phyloP scores from a whole-genome alignment of 2,888 invertebrate genomes.

The Podabrus alpinus region DNA sequence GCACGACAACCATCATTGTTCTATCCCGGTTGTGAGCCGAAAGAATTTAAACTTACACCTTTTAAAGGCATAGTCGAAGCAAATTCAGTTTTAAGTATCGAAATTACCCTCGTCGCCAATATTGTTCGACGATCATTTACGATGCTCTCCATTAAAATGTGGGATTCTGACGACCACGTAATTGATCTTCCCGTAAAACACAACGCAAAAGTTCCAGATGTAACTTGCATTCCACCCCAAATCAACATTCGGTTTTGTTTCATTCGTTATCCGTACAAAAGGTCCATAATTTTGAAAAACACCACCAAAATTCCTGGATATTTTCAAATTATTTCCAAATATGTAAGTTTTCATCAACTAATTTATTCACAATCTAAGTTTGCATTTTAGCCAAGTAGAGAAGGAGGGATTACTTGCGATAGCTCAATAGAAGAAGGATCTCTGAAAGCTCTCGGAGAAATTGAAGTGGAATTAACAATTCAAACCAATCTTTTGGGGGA shows the following conservation, averaged over 20 bases:
- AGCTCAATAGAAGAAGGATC: constrained; percentile 48
- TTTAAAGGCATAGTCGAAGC: constrained; percentile 56
- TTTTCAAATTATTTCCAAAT: constrained; percentile 29
- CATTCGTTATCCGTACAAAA: constrained; percentile 60
- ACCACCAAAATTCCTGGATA: constrained; percentile 58
- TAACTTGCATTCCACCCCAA: constrained; percentile 58
- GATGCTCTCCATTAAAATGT: constrained; percentile 60
- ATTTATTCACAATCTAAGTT: neutral
- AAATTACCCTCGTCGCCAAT: constrained; percentile 64
- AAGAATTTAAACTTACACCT: constrained; percentile 61
- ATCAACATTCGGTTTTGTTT: constrained; percentile 64
- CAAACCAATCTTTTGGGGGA: constrained; percentile 56
- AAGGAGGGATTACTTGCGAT: constrained; percentile 25
- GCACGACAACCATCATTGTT: constrained; percentile 54
- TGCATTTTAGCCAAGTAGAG: constrained; percentile 20
- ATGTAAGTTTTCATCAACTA: neutral
- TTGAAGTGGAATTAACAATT: constrained; percentile 56
- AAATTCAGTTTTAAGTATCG: constrained; percentile 45
- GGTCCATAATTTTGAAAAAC: constrained; percentile 58
- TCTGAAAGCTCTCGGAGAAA: constrained; percentile 56
- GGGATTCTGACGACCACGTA: constrained; percentile 62
- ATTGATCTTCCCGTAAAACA: constrained; percentile 60
- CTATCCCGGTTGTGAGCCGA: constrained; percentile 56
- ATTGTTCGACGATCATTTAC: constrained; percentile 57
- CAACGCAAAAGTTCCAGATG: constrained; percentile 58